Evolutionary conservation across 2,888 invertebrate genomes (phyloP).

Genomic region (Lycophotia porphyrea): DNA sequence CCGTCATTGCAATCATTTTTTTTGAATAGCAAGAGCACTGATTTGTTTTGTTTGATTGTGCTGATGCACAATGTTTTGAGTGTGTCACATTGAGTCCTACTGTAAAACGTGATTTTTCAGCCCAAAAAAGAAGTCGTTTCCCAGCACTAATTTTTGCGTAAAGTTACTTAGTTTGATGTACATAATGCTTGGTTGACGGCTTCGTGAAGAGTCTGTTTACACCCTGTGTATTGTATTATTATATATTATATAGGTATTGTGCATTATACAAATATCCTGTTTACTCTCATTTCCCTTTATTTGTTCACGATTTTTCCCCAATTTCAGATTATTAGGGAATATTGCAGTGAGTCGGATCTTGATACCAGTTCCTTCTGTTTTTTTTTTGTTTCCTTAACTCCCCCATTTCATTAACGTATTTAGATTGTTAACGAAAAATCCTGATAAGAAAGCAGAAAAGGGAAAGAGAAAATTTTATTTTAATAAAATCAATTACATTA

Average conservation of each 20-base stretch:
- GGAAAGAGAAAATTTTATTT: conserved; percentile 13
- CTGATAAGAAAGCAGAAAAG: conserved; percentile 10
- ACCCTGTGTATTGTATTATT: too few species aligned
- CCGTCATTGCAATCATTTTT: too few species aligned
- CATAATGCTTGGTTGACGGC: too few species aligned
- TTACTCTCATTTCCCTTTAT: conserved; percentile 45
- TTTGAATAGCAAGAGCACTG: too few species aligned
- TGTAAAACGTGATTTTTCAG: too few species aligned
- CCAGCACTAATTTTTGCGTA: too few species aligned
- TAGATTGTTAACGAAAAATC: conserved; percentile 33
- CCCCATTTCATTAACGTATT: conserved; percentile 44
- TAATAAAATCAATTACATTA: conserved; percentile 36
- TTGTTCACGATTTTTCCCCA: conserved; percentile 42
- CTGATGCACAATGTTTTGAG: too few species aligned
- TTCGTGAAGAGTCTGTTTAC: too few species aligned
- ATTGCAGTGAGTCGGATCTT: conserved; percentile 34
- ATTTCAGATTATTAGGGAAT: conserved; percentile 46
- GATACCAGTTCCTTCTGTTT: conserved; percentile 5
- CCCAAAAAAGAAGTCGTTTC: too few species aligned
- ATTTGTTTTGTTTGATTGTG: too few species aligned
- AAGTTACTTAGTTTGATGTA: too few species aligned
- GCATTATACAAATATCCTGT: conserved; percentile 33
- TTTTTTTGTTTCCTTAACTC: conserved; percentile 26
- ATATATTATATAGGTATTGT: conserved; percentile 6
- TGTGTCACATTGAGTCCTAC: too few species aligned